A percentile compares a stretch with the other conserved stretches of the same genome.
phyloP scores from a whole-genome alignment of 2,888 invertebrate species.

The Stenodera caucasica region DNA sequence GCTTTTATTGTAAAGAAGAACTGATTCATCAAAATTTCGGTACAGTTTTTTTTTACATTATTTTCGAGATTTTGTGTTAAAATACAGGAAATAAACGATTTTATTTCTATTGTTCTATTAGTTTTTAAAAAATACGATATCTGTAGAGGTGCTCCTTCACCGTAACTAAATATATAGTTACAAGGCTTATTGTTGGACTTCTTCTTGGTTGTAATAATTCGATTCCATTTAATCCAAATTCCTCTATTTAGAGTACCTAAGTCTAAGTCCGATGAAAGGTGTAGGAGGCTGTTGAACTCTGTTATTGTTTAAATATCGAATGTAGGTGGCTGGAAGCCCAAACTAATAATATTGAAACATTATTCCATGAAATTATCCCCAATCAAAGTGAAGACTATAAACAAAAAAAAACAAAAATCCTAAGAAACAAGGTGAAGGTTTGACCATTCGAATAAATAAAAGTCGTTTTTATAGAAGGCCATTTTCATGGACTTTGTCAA shows the following conservation, averaged over 20 bases:
- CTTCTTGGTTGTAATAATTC: constrained; percentile 18
- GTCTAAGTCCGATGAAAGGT: constrained; percentile 33
- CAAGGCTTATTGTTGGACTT: constrained; percentile 15
- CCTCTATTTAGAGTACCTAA: constrained; percentile 16
- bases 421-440: neutral
- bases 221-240: constrained; percentile 17
- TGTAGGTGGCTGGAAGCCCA: constrained; percentile 17
- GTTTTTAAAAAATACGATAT: constrained; percentile 7
- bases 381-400: neutral
- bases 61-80: neutral
- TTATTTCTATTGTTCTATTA: constrained; percentile 19
- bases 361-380: neutral
- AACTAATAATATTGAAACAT: neutral
- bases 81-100: constrained; percentile 23
- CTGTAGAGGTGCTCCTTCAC: constrained; percentile 14
- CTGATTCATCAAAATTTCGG: constrained; percentile 12
- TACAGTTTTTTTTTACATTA: neutral
- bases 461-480: too few relatives aligned
- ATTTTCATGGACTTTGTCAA: too few relatives aligned
- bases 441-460: constrained; percentile 3
- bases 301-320: constrained; percentile 26
- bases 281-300: constrained; percentile 38
- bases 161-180: constrained; percentile 23
- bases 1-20: too few relatives aligned
- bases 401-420: neutral